Base-by-base conservation (phyloP, 2,797 vertebrate species). In the Mionectes olivaceus region DNA sequence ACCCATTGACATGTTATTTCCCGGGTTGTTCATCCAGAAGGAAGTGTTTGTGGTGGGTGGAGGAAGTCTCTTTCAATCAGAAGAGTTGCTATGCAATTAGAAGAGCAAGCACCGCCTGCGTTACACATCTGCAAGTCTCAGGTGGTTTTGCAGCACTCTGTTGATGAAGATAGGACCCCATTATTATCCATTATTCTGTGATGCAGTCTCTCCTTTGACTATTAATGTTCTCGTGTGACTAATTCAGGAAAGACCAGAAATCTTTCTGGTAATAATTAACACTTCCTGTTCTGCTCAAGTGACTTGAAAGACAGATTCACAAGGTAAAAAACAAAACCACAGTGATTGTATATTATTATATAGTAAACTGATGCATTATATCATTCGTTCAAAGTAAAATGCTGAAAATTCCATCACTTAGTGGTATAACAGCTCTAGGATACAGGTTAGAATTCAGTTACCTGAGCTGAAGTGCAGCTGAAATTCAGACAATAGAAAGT, bases 181-280 rank as follows among this genome's bases (percentile, higher is more conserved):
- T 96, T 94, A 96, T 81, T 82, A 87, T 85, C 95, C 75, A 87
- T 94, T 97, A 93, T 87, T 90, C 67, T 78, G 55, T 94, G 81
- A 80, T 88, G 39, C 76, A 67, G 87, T 67, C 61, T 96, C 61
- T 89, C 53, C 49, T 92, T 96, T 74, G 65, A 23, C 76, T 90
- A 5, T 93, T 88, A 68, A 82, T 89, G 81, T 92, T 82, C 87
- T 73, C 24, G 4, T 64, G 83, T 95, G 95, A 95, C 89, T 94
- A 94, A 95, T 87, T 68, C 88, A 89, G 85, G 89, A 90, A 89
- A 92, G 86, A 95, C 92, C 57, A 89, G 95, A 84, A 94, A 80
- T 87, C 69, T 97, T 86, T 83, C 84, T 68, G 79, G 41, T 96
- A 95, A 89, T 91, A 93, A 90, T 90, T 79, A 94, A 83, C 41